phyloP scores from a whole-genome alignment of 2,888 invertebrate genomes.

The Tenodera sinensis region DNA sequence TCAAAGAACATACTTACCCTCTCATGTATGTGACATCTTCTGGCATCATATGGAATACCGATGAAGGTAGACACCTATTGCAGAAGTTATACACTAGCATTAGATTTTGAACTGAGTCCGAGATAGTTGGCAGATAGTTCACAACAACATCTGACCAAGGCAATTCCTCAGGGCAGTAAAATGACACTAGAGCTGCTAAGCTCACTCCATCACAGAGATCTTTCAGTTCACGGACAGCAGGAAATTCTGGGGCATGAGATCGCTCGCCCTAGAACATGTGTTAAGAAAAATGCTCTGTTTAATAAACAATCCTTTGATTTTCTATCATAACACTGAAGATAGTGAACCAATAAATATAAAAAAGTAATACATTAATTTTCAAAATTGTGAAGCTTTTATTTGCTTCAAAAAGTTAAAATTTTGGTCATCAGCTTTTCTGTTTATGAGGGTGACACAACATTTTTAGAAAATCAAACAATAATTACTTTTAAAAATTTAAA shows the following conservation, averaged over 20 bases:
- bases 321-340: too few relatives aligned
- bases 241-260: constrained; percentile 53
- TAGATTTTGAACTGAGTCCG: constrained; percentile 89
- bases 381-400: too few relatives aligned
- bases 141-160: constrained; percentile 66
- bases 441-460: too few relatives aligned
- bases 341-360: too few relatives aligned
- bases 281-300: too few relatives aligned
- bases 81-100: constrained; percentile 86
- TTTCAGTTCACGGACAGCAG: constrained; percentile 49
- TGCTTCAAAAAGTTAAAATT: too few relatives aligned
- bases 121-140: constrained; percentile 66
- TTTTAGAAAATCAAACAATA: too few relatives aligned
- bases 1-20: constrained; percentile 56
- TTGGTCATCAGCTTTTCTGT: too few relatives aligned
- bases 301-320: too few relatives aligned
- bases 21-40: constrained; percentile 93
- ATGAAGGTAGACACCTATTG: constrained; percentile 75
- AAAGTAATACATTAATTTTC: too few relatives aligned
- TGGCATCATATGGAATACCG: constrained; percentile 90
- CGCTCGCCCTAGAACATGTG: neutral
- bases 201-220: constrained; percentile 90
- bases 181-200: constrained; percentile 80
- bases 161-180: constrained; percentile 82
- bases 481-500: too few relatives aligned